Evolutionary conservation across 2,888 invertebrate genomes (phyloP), one percentile per base, ranked within the genome.

Genomic region (Hyposoter didymator): DNA sequence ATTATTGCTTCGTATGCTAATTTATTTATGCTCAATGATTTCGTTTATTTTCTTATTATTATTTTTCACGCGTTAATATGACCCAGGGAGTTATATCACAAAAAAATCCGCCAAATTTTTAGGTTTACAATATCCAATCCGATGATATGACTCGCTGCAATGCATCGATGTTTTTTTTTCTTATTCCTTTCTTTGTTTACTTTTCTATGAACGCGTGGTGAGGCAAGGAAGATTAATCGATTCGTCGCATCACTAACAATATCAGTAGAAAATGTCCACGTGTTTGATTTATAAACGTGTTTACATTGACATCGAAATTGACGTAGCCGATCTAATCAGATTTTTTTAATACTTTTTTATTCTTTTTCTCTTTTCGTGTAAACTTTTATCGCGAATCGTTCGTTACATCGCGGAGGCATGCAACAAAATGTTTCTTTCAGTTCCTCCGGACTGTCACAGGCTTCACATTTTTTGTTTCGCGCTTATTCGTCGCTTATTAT

Each of bases 291-390:
- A 89, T 88, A 88, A 90, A 89, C 88, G 87, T 88, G 87, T 88
- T 86, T 90, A 90, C 92, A 91, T 91, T 91, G 91, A 91, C 91
- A 91, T 91, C 87, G 87, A 91, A 91, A 91, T 91, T 91, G 91
- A 91, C 91, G 89, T 90, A 88, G 83, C 82, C 87, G 88, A 90
- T 87, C 67, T 85, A 84, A 75, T 72, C 75, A 80, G 70, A 82
- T 79, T 81, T 78, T 84, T 74, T 83, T 79, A 59, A 59, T 70
- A 69, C 66, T 75, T 83, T 45, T 73, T 52, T 52, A 6, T 6
- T 35, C 6, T 35, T 39, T 39, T 7, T 39, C 39, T 7, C 1
- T 10, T 64, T 78, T 78, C 45, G 28, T 14, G 80, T 67, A 55
- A 81, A 69, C 72, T 66, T 72, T 45, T 59, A 55, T 45, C 62